phyloP scores from a whole-genome alignment of 2,797 vertebrate species.

The Tangara arthus region DNA sequence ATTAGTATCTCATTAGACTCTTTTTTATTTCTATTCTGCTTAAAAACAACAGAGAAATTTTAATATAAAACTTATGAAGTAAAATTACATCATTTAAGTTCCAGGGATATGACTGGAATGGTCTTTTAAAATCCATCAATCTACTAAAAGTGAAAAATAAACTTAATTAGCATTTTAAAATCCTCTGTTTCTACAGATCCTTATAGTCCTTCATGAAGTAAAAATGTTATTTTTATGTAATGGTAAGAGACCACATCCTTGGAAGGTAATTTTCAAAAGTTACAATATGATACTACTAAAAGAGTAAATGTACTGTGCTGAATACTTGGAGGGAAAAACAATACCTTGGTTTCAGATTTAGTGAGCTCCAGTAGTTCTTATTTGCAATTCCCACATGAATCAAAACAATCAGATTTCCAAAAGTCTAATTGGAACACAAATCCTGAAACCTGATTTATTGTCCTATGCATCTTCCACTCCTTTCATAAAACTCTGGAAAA shows the following conservation, averaged over 20 bases:
- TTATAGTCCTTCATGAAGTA: background rate
- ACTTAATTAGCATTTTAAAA: background rate
- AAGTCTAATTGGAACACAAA: background rate
- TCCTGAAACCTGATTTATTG: background rate
- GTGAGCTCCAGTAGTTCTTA: background rate
- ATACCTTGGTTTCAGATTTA: background rate
- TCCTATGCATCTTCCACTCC: background rate
- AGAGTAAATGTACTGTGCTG: background rate
- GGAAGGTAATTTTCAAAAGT: background rate
- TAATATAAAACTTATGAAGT: background rate
- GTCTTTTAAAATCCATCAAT: conserved; percentile 4
- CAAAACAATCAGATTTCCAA: background rate
- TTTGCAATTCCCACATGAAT: background rate
- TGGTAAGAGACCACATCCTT: background rate
- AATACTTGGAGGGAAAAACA: background rate
- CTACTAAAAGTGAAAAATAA: background rate
- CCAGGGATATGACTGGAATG: background rate
- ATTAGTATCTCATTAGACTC: background rate
- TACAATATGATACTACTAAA: background rate
- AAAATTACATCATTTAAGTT: background rate
- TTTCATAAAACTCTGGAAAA: background rate
- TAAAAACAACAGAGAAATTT: background rate
- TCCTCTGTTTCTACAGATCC: background rate
- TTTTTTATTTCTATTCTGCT: background rate
- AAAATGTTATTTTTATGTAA: background rate